Evolutionary conservation across 2,888 invertebrate species (phyloP), one percentile per base, ranked within the genome.

Genomic region (Allolobophora icterica): DNA sequence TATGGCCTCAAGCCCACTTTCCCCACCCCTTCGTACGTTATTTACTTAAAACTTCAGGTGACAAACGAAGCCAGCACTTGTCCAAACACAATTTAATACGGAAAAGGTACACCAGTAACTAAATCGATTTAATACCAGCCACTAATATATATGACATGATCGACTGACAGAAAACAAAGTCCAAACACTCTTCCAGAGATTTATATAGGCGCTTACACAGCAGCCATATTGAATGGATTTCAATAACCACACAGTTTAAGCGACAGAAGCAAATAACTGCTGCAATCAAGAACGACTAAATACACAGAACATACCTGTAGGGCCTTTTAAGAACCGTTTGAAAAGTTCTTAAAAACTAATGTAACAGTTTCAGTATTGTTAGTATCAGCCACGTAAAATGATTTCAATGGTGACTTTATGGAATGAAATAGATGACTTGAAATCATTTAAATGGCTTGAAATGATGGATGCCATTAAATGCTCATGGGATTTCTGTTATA

Each of bases 91-190:
- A n/a, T 71, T 71, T 71, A 71, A 71, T 71, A 71, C 8, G n/a
- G 71, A 71, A 71, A 71, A 71, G 71, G 71, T 71, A 71, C 71
- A 71, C 8, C 71, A n/a, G n/a, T n/a, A 71, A n/a, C 71, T 71
- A 71, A 71, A 71, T 71, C 11, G 5, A 71, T 71, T 71, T 13
- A n/a, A n/a, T 11, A 71, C 0, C 71, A n/a, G 71, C n/a, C n/a
- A n/a, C 71, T n/a, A n/a, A n/a, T n/a, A 71, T 71, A 11, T 30
- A 71, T 11, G 71, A 5, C 71, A 71, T n/a, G 71, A 71, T 5
- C n/a, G 71, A n/a, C 6, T 1, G 71, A 8, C n/a, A 30, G n/a
- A 71, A 71, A 71, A 71, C 0, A 0, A 38, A 71, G 52, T 52
- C 24, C 24, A 52, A 52, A 52, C 6, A 71, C 8, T 71, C 30